Conservation (phyloP, 2,797 vertebrate species). For the Rhinoraja longicauda region DNA sequence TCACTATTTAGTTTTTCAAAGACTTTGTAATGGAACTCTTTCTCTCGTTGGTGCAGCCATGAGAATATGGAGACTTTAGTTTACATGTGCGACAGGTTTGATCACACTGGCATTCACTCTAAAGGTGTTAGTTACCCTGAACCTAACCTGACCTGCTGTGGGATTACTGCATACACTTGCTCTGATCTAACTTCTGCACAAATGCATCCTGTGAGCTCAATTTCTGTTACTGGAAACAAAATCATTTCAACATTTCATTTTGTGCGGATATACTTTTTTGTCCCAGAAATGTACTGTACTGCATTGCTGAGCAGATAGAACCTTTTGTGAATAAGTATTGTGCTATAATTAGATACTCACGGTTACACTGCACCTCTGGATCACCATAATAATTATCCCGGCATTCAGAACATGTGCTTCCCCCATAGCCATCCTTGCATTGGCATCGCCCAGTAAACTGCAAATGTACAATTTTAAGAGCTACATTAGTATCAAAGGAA, state of each 20-base stretch:
- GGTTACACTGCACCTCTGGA: conserved; percentile 60
- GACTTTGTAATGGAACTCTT: background rate
- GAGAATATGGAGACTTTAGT: background rate
- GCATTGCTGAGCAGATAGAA: background rate
- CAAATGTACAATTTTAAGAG: conserved; percentile 41
- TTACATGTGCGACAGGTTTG: background rate
- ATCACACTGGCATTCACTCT: background rate
- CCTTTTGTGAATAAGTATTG: background rate
- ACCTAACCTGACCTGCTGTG: background rate
- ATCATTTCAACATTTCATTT: background rate
- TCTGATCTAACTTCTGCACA: background rate
- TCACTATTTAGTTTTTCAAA: background rate
- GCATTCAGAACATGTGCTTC: conserved; percentile 68
- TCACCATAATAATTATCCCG: conserved; percentile 72
- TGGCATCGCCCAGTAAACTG: conserved; percentile 79
- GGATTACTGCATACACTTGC: background rate
- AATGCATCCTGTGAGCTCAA: background rate
- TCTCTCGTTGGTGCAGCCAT: background rate
- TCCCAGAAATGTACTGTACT: background rate
- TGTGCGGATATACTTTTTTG: background rate
- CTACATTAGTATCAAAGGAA: background rate
- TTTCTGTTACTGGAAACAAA: background rate
- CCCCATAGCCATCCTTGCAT: conserved; percentile 66
- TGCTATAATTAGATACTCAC: conserved; percentile 56
- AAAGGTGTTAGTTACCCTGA: background rate